phyloP scores from a whole-genome alignment of 2,888 invertebrate genomes.

The Tenthredo distinguenda region DNA sequence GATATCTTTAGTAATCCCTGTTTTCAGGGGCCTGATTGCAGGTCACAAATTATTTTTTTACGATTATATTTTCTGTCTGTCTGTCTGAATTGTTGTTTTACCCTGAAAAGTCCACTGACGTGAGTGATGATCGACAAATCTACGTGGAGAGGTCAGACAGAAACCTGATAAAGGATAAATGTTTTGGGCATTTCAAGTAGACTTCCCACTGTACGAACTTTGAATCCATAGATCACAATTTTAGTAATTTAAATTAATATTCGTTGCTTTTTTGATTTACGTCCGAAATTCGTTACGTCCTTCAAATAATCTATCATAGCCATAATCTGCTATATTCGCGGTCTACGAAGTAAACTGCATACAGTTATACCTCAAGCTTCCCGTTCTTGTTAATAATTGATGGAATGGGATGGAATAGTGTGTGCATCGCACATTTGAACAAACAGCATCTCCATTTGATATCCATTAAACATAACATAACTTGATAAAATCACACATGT shows the following conservation, averaged over 20 bases:
- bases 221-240: not conserved
- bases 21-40: too few relatives aligned
- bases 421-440: not conserved
- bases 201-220: not conserved
- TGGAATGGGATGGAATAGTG: not conserved
- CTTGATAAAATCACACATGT: not conserved
- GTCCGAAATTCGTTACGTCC: not conserved
- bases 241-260: not conserved
- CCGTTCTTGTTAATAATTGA: not conserved
- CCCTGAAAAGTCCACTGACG: too few relatives aligned
- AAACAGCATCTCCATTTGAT: not conserved
- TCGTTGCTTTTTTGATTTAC: not conserved
- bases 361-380: not conserved
- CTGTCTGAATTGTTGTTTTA: too few relatives aligned
- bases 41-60: too few relatives aligned
- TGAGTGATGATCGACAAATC: not conserved
- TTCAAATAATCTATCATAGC: not conserved
- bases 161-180: not conserved
- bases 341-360: not conserved
- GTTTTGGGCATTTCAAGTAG: not conserved
- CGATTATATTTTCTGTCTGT: too few relatives aligned
- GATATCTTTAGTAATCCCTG: too few relatives aligned
- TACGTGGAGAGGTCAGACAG: not conserved
- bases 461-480: not conserved
- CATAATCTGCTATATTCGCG: not conserved